These are phyloP conservation scores for Pogonomyrmex barbatus DNA, from an alignment of 1,140 invertebrate genomes.

Conservation along the genomic window DNA sequence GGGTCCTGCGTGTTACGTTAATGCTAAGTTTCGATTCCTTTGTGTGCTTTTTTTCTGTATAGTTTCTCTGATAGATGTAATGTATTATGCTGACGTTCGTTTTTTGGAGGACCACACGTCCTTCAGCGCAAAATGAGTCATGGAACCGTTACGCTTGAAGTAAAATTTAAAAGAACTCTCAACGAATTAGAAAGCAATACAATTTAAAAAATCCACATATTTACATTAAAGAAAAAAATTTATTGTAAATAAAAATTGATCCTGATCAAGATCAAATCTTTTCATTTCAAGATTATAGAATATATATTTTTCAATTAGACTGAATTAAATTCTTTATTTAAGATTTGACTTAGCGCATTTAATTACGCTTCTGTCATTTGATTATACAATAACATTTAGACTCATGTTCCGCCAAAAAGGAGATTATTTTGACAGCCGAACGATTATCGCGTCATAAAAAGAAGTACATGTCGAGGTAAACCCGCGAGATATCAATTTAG, in stretches of 20 bases:
- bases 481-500: conserved; percentile 22
- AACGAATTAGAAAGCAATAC: background rate
- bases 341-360: background rate
- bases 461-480: background rate
- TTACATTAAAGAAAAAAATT: background rate
- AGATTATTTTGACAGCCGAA: conserved; percentile 71
- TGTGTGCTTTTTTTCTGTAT: background rate
- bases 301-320: background rate
- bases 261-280: background rate
- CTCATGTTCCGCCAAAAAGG: conserved; percentile 37
- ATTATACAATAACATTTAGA: background rate
- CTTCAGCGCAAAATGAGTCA: conserved; percentile 21
- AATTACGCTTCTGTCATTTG: background rate
- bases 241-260: background rate
- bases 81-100: background rate
- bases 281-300: background rate
- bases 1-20: conserved; percentile 7
- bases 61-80: background rate
- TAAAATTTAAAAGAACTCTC: background rate
- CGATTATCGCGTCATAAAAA: conserved; percentile 30
- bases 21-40: conserved; percentile 17
- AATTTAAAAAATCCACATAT: background rate
- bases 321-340: background rate
- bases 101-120: conserved; percentile 42
- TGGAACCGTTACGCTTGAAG: conserved; percentile 12